Evolutionary conservation across 2,113 vertebrate species (phyloP).

Genomic region (Tychaedon coryphoeus): DNA sequence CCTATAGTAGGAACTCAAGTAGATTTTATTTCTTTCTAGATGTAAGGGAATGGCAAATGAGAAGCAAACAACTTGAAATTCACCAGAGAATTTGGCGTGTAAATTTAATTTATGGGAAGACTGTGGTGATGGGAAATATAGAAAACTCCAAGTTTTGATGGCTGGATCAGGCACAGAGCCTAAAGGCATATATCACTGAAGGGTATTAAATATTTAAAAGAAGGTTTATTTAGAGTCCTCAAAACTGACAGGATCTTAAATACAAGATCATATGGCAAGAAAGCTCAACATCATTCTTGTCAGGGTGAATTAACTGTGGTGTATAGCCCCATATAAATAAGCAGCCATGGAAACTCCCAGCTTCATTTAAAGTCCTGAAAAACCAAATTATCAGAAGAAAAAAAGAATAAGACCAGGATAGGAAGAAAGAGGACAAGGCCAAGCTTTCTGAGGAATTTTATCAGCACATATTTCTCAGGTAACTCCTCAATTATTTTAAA

Average conservation of each 20-base stretch:
- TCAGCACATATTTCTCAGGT: neutral
- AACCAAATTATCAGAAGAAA: neutral
- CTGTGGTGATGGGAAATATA: neutral
- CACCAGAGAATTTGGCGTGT: slow-evolving; percentile 8
- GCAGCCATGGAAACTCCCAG: slow-evolving; percentile 35
- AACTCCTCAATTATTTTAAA: neutral
- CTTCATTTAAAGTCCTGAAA: slow-evolving; percentile 40
- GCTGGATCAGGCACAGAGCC: slow-evolving; percentile 48
- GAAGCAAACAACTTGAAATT: slow-evolving; percentile 40
- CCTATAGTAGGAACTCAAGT: neutral
- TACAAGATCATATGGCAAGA: slow-evolving; percentile 74
- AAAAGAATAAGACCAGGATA: neutral
- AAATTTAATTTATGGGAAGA: slow-evolving; percentile 32
- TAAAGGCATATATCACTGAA: slow-evolving; percentile 62
- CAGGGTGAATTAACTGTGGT: slow-evolving; percentile 60
- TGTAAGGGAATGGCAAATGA: neutral
- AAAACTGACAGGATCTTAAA: slow-evolving; percentile 75
- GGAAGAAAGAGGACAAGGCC: neutral
- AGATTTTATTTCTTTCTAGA: neutral
- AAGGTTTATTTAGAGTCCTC: slow-evolving; percentile 76
- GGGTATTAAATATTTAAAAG: slow-evolving; percentile 75
- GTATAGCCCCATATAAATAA: slow-evolving; percentile 66
- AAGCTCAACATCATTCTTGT: slow-evolving; percentile 74
- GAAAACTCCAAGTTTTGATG: slow-evolving; percentile 39
- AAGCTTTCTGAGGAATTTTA: neutral